Evolutionary conservation across 2,797 vertebrate genomes (phyloP).

Genomic region (Paguma larvata): DNA sequence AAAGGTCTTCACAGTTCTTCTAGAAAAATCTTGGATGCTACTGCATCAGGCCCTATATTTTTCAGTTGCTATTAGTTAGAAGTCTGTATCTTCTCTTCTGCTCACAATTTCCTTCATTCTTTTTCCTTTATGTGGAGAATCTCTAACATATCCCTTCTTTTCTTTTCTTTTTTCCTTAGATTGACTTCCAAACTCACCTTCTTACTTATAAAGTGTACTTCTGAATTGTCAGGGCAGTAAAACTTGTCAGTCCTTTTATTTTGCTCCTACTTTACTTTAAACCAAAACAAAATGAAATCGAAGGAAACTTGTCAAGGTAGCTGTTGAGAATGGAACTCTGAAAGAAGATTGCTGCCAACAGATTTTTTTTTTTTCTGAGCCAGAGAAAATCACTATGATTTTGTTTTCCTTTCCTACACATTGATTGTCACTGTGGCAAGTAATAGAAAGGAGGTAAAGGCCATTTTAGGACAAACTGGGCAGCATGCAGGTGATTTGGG

Average conservation of each 20-base stretch:
- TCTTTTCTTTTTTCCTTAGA: background rate
- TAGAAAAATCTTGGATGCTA: background rate
- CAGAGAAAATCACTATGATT: slow-evolving; percentile 75
- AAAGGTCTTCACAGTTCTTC: background rate
- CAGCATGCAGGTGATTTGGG: slow-evolving; percentile 39
- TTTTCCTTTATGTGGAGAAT: background rate
- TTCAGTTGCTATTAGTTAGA: background rate
- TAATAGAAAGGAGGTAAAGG: slow-evolving; percentile 50
- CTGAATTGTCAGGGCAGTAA: background rate
- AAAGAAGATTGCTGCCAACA: slow-evolving; percentile 34
- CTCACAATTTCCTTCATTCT: background rate
- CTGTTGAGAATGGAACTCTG: background rate
- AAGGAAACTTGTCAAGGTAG: slow-evolving; percentile 16
- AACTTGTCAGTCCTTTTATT: background rate
- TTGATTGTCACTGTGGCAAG: slow-evolving; percentile 43
- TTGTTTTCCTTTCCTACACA: slow-evolving; percentile 58
- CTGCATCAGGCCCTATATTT: background rate
- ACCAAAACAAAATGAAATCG: background rate
- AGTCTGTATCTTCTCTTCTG: background rate
- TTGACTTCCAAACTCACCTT: background rate
- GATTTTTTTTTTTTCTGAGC: background rate
- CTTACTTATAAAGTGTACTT: background rate
- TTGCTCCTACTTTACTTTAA: background rate
- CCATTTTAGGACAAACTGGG: slow-evolving; percentile 32
- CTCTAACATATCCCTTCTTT: background rate